phyloP scores from a whole-genome alignment of 2,888 invertebrate genomes.

The Calliopum simillimum region DNA sequence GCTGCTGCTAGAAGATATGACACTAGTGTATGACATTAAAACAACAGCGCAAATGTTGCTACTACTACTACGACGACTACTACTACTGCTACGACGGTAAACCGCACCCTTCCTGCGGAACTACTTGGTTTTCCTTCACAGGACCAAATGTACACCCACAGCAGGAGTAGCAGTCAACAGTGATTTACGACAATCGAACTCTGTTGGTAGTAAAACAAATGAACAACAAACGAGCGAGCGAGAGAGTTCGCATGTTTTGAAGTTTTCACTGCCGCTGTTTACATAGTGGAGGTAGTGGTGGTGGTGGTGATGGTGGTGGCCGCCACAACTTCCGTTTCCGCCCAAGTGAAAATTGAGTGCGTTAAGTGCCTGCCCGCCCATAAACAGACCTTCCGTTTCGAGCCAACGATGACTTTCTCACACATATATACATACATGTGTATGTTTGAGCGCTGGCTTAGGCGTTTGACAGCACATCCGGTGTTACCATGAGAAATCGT shows the following conservation, averaged over 20 bases:
- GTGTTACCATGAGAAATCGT: not conserved
- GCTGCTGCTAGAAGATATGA: too few relatives aligned
- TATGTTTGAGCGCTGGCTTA: not conserved
- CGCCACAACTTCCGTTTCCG: slow-evolving; percentile 50
- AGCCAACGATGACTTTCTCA: too few relatives aligned
- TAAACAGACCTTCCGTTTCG: too few relatives aligned
- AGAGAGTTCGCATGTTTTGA: slow-evolving; percentile 16
- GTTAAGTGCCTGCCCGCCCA: slow-evolving; percentile 20
- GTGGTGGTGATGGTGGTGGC: too few relatives aligned
- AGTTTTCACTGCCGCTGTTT: slow-evolving; percentile 4
- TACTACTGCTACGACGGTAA: too few relatives aligned
- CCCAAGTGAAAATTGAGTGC: slow-evolving; percentile 50
- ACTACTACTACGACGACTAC: too few relatives aligned
- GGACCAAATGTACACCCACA: not conserved
- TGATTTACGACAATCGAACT: slow-evolving; percentile 61
- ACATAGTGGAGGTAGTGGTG: slow-evolving; percentile 46
- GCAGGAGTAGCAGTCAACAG: slow-evolving; percentile 46
- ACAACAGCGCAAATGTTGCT: slow-evolving; percentile 13
- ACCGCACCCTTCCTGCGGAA: too few relatives aligned
- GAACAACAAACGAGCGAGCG: slow-evolving; percentile 6
- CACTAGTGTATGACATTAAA: slow-evolving; percentile 19
- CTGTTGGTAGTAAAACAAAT: slow-evolving; percentile 10
- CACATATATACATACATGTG: not conserved
- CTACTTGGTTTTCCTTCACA: not conserved
- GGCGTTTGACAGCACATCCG: slow-evolving; percentile 32